phyloP scores from a whole-genome alignment of 2,113 vertebrate genomes.

The Pseudois nayaur region DNA sequence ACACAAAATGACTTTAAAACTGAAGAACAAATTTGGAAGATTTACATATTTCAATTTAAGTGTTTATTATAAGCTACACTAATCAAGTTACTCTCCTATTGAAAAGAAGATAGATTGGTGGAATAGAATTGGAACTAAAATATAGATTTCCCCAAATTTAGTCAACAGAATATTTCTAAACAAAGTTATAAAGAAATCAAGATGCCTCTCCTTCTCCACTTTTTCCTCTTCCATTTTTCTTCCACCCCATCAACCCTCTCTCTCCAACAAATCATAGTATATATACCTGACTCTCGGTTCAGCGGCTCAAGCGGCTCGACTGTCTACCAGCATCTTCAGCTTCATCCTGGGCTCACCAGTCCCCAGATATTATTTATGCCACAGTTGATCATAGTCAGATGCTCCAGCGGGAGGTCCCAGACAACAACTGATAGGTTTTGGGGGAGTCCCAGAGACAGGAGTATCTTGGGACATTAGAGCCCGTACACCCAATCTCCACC shows the following conservation, averaged over 20 bases:
- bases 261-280: neutral
- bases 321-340: constrained; percentile 92
- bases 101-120: neutral
- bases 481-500: constrained; percentile 92
- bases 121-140: neutral
- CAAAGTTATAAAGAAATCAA: neutral
- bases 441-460: constrained; percentile 91
- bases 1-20: neutral
- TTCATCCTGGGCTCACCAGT: constrained; percentile 91
- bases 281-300: neutral
- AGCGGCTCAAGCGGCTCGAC: constrained; percentile 84
- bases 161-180: neutral
- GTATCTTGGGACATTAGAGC: constrained; percentile 90
- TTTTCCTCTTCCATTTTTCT: neutral
- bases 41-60: neutral
- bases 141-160: neutral
- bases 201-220: neutral
- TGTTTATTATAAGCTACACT: neutral
- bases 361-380: constrained; percentile 89
- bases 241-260: neutral
- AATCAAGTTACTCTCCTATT: neutral
- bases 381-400: constrained; percentile 92
- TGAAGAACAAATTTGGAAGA: neutral
- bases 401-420: constrained; percentile 91
- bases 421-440: constrained; percentile 88